These are phyloP conservation scores for Empidonax traillii DNA, from an alignment of 2,113 vertebrate genomes.

Conservation along the genomic window DNA sequence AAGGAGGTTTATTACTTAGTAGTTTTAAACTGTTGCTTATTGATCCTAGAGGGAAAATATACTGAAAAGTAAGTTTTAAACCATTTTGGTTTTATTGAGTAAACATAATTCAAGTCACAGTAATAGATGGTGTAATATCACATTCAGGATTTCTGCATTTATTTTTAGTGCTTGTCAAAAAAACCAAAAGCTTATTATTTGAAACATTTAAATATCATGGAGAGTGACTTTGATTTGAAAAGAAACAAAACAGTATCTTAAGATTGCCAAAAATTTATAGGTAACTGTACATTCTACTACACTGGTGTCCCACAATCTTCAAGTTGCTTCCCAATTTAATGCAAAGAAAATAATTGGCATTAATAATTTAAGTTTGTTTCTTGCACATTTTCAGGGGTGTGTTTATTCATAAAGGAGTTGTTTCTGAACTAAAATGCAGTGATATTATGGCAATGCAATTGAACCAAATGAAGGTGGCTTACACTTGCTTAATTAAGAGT, in stretches of 20 bases:
- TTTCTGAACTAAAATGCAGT: not conserved
- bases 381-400: not conserved
- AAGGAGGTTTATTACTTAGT: not conserved
- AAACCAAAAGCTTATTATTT: not conserved
- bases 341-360: not conserved
- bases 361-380: not conserved
- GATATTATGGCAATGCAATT: not conserved
- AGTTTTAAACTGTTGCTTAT: not conserved
- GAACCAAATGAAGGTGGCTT: not conserved
- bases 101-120: not conserved
- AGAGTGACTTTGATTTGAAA: not conserved
- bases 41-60: not conserved
- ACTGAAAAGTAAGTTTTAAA: conserved; percentile 21
- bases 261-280: not conserved
- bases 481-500: not conserved
- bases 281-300: not conserved
- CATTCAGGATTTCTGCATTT: not conserved
- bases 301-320: not conserved
- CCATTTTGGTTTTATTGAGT: not conserved
- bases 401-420: not conserved
- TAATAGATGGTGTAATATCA: not conserved
- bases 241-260: not conserved
- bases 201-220: not conserved
- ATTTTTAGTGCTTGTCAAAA: not conserved
- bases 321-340: not conserved